phyloP scores from a whole-genome alignment of 2,888 invertebrate genomes.

The Eupeodes latifasciatus region DNA sequence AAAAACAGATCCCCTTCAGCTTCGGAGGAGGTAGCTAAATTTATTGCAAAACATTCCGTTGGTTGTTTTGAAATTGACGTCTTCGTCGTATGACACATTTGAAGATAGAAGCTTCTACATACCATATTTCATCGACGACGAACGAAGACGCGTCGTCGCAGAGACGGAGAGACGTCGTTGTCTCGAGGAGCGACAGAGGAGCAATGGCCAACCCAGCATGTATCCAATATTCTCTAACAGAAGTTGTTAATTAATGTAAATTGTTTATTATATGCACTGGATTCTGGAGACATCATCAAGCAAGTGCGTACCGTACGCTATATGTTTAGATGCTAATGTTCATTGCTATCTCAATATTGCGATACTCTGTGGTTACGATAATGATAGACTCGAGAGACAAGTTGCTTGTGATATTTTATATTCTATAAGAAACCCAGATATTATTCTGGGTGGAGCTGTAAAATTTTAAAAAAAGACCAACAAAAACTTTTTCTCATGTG shows the following conservation, averaged over 20 bases:
- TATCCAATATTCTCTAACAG: slow-evolving; percentile 41
- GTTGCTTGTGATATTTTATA: slow-evolving; percentile 44
- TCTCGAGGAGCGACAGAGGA: not conserved
- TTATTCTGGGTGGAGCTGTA: slow-evolving; percentile 7
- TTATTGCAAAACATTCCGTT: slow-evolving; percentile 70
- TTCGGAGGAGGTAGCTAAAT: slow-evolving; percentile 46
- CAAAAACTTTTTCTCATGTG: not conserved
- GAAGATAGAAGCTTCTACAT: not conserved
- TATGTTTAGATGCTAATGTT: slow-evolving; percentile 14
- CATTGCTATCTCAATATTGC: slow-evolving; percentile 64
- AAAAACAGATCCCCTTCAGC: slow-evolving; percentile 33
- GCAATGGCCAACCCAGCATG: slow-evolving; percentile 37
- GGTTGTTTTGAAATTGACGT: slow-evolving; percentile 69
- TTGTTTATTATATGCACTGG: slow-evolving; percentile 72
- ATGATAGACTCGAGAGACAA: slow-evolving; percentile 50
- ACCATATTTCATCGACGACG: too few relatives aligned
- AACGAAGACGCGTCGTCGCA: not conserved
- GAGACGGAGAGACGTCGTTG: too few relatives aligned
- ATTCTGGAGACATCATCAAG: slow-evolving; percentile 25
- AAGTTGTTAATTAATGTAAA: slow-evolving; percentile 76
- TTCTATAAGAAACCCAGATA: slow-evolving; percentile 1
- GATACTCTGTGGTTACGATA: slow-evolving; percentile 49
- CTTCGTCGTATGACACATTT: slow-evolving; percentile 55
- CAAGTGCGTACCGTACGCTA: slow-evolving; percentile 11
- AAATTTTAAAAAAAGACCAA: not conserved